These are phyloP conservation scores for Perizoma affinitatum DNA, from an alignment of 2,888 invertebrate genomes.

Conservation along the genomic window DNA sequence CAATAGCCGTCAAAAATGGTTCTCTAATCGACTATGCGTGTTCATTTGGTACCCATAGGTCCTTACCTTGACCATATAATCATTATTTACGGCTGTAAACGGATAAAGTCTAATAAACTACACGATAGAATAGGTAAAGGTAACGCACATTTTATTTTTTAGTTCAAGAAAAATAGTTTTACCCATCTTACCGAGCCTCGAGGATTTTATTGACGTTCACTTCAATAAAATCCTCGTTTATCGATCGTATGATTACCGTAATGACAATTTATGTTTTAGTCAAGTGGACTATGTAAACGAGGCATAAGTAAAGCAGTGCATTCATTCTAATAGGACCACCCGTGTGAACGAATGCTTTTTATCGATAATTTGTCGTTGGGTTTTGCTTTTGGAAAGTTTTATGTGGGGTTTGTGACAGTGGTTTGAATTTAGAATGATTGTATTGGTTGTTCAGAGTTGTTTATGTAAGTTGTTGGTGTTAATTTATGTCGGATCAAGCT, in stretches of 20 bases:
- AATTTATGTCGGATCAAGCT: slow-evolving; percentile 24
- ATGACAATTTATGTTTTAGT: slow-evolving; percentile 79
- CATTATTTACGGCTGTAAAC: slow-evolving; percentile 66
- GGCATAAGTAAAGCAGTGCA: slow-evolving; percentile 62
- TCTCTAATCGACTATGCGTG: slow-evolving; percentile 55
- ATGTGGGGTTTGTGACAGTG: slow-evolving; percentile 39
- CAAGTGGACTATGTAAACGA: slow-evolving; percentile 76
- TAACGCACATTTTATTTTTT: slow-evolving; percentile 37
- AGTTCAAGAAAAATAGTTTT: slow-evolving; percentile 25
- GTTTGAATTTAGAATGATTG: slow-evolving; percentile 33
- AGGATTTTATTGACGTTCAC: slow-evolving; percentile 63
- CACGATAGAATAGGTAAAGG: slow-evolving; percentile 63
- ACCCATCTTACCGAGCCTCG: slow-evolving; percentile 48
- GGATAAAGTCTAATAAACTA: slow-evolving; percentile 66
- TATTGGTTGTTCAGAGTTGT: slow-evolving; percentile 29
- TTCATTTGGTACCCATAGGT: slow-evolving; percentile 37
- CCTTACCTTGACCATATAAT: slow-evolving; percentile 47
- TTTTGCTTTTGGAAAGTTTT: slow-evolving; percentile 43
- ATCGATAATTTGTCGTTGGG: slow-evolving; percentile 45
- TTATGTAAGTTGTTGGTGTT: slow-evolving; percentile 29
- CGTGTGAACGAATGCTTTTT: slow-evolving; percentile 52
- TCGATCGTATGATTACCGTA: slow-evolving; percentile 77
- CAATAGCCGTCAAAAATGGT: slow-evolving; percentile 48
- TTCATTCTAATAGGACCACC: slow-evolving; percentile 72
- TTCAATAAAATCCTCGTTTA: slow-evolving; percentile 62